Conservation (phyloP, 2,888 invertebrate species). For the Lasioglossum pauxillum region DNA sequence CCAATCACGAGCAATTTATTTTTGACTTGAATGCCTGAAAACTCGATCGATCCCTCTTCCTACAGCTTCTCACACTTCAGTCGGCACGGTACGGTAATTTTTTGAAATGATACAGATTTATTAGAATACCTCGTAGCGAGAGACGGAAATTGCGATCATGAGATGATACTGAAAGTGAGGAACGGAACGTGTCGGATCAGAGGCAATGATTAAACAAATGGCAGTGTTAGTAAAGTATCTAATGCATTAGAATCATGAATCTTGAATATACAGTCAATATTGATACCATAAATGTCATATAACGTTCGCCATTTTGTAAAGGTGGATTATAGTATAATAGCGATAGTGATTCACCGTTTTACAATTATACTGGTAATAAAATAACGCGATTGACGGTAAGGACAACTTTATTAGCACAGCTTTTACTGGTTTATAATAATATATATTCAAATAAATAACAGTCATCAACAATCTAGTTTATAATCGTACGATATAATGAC, state of each 20-base stretch:
- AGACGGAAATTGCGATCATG: not conserved
- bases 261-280: not conserved
- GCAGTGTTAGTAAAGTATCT: not conserved
- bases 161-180: not conserved
- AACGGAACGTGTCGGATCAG: not conserved
- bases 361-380: not conserved
- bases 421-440: not conserved
- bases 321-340: not conserved
- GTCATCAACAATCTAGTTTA: not conserved
- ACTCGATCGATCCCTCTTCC: slow-evolving; percentile 24
- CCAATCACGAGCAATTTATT: slow-evolving; percentile 38
- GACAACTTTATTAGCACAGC: not conserved
- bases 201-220: not conserved
- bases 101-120: not conserved
- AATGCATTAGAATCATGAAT: not conserved
- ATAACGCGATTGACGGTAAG: not conserved
- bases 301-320: not conserved
- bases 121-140: not conserved
- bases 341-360: not conserved
- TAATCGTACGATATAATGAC: not conserved
- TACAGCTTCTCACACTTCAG: not conserved
- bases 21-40: slow-evolving; percentile 26
- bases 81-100: not conserved
- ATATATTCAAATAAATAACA: not conserved
- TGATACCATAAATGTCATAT: not conserved